phyloP scores from a whole-genome alignment of 2,888 invertebrate species.

The Amiota mariae region DNA sequence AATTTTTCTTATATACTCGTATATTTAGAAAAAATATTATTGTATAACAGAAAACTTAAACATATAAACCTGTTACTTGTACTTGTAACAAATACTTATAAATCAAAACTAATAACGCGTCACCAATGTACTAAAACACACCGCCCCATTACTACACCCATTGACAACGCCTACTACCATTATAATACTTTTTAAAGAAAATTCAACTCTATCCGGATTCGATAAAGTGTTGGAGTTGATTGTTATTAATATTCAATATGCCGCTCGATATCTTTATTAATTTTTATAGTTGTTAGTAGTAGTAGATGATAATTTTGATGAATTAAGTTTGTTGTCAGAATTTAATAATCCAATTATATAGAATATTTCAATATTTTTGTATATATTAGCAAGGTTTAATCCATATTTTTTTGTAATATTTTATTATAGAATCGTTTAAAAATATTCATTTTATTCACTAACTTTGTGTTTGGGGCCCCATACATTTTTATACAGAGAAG shows the following conservation, averaged over 20 bases:
- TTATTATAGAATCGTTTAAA: no score
- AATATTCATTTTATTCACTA: no score
- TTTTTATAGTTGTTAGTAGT: neutral
- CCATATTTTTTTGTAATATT: no score
- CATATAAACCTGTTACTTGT: neutral
- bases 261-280: neutral
- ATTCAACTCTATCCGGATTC: neutral
- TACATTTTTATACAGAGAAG: no score
- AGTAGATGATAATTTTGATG: neutral
- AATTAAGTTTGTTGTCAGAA: no score
- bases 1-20: no score
- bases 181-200: neutral
- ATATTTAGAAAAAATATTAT: no score
- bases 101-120: conserved; percentile 21
- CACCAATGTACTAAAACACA: neutral
- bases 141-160: neutral
- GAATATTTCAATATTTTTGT: no score
- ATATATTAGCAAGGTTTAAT: no score
- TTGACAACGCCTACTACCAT: neutral
- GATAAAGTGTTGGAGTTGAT: conserved; percentile 3
- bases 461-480: no score
- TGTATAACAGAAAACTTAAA: no score
- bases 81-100: conserved; percentile 5
- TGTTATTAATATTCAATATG: neutral
- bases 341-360: no score